phyloP scores from a whole-genome alignment of 1,140 invertebrate species.

The Drosophila guanche region DNA sequence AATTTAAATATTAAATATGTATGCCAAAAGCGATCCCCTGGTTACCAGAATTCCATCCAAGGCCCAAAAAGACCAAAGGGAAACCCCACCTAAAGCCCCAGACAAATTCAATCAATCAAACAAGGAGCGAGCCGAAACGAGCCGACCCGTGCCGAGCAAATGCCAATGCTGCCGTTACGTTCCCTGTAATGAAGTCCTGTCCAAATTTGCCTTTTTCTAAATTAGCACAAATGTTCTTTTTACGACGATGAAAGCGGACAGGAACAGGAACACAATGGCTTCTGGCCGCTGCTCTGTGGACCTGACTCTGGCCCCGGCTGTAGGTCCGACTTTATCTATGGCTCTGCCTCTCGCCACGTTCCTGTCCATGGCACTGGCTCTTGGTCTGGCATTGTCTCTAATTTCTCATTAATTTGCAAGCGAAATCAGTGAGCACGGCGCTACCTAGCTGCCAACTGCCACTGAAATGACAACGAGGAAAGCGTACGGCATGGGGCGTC shows the following conservation, averaged over 20 bases:
- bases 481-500: slow-evolving; percentile 12
- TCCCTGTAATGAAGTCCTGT: slow-evolving; percentile 78
- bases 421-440: slow-evolving; percentile 78
- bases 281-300: slow-evolving; percentile 11
- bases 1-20: slow-evolving; percentile 66
- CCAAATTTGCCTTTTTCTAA: slow-evolving; percentile 82
- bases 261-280: slow-evolving; percentile 17
- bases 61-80: slow-evolving; percentile 1
- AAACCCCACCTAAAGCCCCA: slow-evolving; percentile 16
- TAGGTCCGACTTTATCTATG: slow-evolving; percentile 62
- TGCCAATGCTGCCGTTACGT: slow-evolving; percentile 69
- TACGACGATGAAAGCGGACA: slow-evolving; percentile 65
- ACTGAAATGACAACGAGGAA: slow-evolving; percentile 61
- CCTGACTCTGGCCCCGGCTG: slow-evolving; percentile 18
- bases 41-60: slow-evolving; percentile 17
- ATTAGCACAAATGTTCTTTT: slow-evolving; percentile 82
- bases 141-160: slow-evolving; percentile 38
- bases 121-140: slow-evolving; percentile 30
- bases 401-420: slow-evolving; percentile 83
- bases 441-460: slow-evolving; percentile 1
- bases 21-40: slow-evolving; percentile 14
- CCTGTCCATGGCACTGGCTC: slow-evolving; percentile 27
- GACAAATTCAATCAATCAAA: slow-evolving; percentile 81
- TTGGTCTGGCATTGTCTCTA: slow-evolving; percentile 71
- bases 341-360: background rate